A percentile compares a stretch with the other conserved stretches of the same genome.
phyloP scores from a whole-genome alignment of 2,797 vertebrate genomes.

The Steatocranus sp. region DNA sequence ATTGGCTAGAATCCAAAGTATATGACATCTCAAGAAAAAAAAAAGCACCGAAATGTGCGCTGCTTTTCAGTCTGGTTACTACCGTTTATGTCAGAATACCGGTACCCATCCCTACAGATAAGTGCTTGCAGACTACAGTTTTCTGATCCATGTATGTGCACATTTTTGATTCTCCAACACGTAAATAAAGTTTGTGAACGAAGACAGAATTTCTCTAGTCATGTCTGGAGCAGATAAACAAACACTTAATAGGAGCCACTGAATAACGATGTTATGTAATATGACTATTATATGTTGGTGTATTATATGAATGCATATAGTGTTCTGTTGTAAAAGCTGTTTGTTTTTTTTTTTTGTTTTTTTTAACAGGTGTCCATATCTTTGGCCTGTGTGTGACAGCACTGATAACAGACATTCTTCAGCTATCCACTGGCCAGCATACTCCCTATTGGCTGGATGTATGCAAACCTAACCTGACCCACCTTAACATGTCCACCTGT shows the following conservation, averaged over 20 bases:
- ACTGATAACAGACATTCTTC: conserved; percentile 91
- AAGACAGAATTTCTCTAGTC: neutral
- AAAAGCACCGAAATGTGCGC: neutral
- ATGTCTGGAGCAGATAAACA: neutral
- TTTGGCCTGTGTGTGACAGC: conserved; percentile 93
- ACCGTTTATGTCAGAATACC: neutral
- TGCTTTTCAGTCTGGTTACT: neutral
- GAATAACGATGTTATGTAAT: neutral
- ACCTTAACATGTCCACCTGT: conserved; percentile 88
- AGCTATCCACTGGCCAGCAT: conserved; percentile 91
- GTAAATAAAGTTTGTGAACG: neutral
- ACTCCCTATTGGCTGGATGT: conserved; percentile 93
- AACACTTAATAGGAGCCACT: neutral
- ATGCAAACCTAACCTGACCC: conserved; percentile 92
- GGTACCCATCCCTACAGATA: neutral
- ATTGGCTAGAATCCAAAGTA: neutral
- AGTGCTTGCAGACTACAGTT: neutral
- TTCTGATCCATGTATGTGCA: neutral
- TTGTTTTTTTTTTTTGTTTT: no score
- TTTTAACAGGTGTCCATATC: conserved; percentile 89
- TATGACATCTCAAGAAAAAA: neutral
- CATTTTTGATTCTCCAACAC: neutral
- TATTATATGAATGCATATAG: neutral
- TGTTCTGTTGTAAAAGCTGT: neutral
- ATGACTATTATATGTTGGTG: neutral